Evolutionary conservation across 1,140 invertebrate species (phyloP), one percentile per base, ranked within the genome.

Genomic region (Formica exsecta): DNA sequence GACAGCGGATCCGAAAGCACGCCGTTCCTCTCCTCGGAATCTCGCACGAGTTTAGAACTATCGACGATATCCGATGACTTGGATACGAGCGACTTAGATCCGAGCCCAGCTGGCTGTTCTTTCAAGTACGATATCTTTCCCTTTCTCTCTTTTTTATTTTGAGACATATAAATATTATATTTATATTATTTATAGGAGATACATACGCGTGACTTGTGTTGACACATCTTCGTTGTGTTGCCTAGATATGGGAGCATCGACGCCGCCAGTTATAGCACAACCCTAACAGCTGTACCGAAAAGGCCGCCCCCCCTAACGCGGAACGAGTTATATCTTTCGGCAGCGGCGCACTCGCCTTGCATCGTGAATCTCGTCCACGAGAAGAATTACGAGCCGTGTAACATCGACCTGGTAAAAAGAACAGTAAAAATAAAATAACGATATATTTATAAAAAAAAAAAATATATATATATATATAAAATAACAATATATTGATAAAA

Each of bases 1-100:
- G 91, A 93, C 62, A 94, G 89, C 70, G 92, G 84, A 80, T 92
- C 92, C 22, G 93, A 93, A 57, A 93, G 92, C 71, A 83, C 90
- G 22, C 90, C 92, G n/a, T 76, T 94, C 29, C 61, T 93, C 19
- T 90, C 90, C 8, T 92, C 91, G 32, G 87, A 64, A 13, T 91
- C 92, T n/a, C 85, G 87, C 36, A 74, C 73, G 1, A 92, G 92
- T n/a, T 29, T 71, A 13, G 88, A 88, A 11, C 76, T 51, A 19
- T 51, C 87, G 38, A 61, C 64, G 61, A 89, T 91, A 75, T 83
- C 92, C 77, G 86, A 84, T 29, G 81, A 91, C 61, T 93, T 91
- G 59, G 92, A 92, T 32, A 93, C 87, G 1, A 93, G 92, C 38
- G 89, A 93, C 57, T 71, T 92, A 8, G 91, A 93, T 8, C 83